These are phyloP conservation scores for Drosophila anomelani DNA, from an alignment of 2,888 invertebrate species.

Conservation along the genomic window DNA sequence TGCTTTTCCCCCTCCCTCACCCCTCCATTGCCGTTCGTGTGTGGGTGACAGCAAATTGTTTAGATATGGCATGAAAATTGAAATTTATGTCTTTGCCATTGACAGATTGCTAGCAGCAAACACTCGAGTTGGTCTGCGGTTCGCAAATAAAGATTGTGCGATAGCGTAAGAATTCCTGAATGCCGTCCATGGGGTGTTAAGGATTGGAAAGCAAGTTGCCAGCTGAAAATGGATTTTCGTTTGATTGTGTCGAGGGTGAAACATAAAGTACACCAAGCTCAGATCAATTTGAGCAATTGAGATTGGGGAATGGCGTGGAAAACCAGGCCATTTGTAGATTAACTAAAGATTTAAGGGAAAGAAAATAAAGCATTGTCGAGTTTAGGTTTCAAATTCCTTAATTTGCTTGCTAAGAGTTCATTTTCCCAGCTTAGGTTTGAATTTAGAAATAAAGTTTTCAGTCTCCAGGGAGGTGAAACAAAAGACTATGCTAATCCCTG, in stretches of 20 bases:
- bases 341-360: not conserved
- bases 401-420: not conserved
- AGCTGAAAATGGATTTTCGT: slow-evolving; percentile 27
- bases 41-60: slow-evolving; percentile 68
- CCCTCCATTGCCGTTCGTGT: slow-evolving; percentile 14
- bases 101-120: slow-evolving; percentile 64
- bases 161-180: slow-evolving; percentile 27
- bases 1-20: not conserved
- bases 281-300: slow-evolving; percentile 16
- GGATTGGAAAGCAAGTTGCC: slow-evolving; percentile 20
- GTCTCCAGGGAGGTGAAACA: not conserved
- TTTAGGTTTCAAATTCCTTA: not conserved
- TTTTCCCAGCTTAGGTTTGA: not conserved
- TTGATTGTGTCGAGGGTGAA: slow-evolving; percentile 2
- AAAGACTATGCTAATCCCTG: slow-evolving; percentile 65
- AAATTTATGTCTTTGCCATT: slow-evolving; percentile 69
- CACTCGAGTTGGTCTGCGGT: slow-evolving; percentile 43
- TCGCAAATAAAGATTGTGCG: slow-evolving; percentile 51
- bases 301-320: slow-evolving; percentile 9
- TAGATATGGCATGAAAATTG: slow-evolving; percentile 76
- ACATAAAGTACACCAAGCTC: not conserved
- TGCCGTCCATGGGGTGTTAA: slow-evolving; percentile 28
- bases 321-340: slow-evolving; percentile 6
- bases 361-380: not conserved
- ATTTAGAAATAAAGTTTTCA: slow-evolving; percentile 9